A percentile compares a stretch with the other conserved stretches of the same genome.
These are phyloP conservation scores for Hydrolagus affinis DNA, from an alignment of 2,113 vertebrate genomes.

Conservation along the genomic window DNA sequence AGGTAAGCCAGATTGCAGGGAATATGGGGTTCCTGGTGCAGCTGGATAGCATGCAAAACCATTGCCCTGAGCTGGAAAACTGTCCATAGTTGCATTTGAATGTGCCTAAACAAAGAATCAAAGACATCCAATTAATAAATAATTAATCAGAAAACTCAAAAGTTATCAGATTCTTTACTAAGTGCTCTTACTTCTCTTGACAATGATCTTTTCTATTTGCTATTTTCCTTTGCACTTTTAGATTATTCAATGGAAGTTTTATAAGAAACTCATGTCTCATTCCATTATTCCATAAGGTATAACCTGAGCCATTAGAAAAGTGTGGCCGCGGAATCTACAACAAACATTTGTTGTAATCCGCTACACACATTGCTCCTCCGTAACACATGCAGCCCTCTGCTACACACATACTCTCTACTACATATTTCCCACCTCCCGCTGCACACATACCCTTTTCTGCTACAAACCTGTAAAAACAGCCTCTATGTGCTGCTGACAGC, in stretches of 20 bases:
- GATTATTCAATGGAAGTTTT: background rate
- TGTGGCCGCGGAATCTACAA: no score
- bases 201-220: background rate
- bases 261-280: background rate
- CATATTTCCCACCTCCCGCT: no score
- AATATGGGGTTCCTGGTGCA: slow-evolving; percentile 75
- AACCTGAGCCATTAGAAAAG: no score
- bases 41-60: slow-evolving; percentile 77
- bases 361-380: no score
- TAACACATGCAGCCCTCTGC: no score
- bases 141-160: background rate
- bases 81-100: slow-evolving; percentile 75
- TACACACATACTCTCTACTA: no score
- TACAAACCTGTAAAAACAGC: no score
- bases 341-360: no score
- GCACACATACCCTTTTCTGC: no score
- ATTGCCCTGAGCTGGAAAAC: slow-evolving; percentile 75
- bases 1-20: slow-evolving; percentile 78
- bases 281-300: background rate
- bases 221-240: background rate
- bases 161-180: background rate
- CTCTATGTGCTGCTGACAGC: no score
- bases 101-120: slow-evolving; percentile 61
- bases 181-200: background rate
- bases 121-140: background rate